phyloP scores from a whole-genome alignment of 2,888 invertebrate species.

The Mamestra brassicae region DNA sequence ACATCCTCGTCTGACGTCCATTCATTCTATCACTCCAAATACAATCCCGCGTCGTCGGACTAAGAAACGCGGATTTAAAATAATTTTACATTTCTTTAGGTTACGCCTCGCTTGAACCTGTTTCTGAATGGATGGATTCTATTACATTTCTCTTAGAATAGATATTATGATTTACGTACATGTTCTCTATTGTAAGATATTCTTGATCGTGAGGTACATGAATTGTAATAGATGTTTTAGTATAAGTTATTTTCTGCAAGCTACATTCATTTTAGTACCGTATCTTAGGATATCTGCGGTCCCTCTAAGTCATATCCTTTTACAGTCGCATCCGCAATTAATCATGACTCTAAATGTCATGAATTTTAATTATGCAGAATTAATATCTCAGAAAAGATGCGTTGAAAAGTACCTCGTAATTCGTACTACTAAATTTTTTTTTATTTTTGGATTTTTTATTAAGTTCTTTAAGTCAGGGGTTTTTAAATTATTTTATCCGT shows the following conservation, averaged over 20 bases:
- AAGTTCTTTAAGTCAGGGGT: no score
- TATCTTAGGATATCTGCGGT: constrained; percentile 24
- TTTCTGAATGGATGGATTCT: constrained; percentile 52
- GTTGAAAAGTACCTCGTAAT: not conserved
- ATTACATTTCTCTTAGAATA: constrained; percentile 50
- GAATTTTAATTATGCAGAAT: constrained; percentile 37
- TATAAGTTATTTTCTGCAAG: constrained; percentile 31
- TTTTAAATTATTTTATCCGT: no score
- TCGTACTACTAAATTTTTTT: not conserved
- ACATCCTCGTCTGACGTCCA: constrained; percentile 53
- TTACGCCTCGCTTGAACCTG: constrained; percentile 48
- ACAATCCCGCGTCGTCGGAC: constrained; percentile 37
- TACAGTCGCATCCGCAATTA: constrained; percentile 30
- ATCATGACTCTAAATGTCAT: constrained; percentile 31
- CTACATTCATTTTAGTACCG: constrained; percentile 34
- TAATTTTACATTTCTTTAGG: constrained; percentile 59
- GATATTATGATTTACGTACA: constrained; percentile 52
- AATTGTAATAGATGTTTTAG: constrained; percentile 45
- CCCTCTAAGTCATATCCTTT: constrained; percentile 33
- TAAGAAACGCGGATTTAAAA: constrained; percentile 52
- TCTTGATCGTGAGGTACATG: constrained; percentile 31
- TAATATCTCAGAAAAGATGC: constrained; percentile 28
- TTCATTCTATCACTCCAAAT: constrained; percentile 64
- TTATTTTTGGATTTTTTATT: no score
- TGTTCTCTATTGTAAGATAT: constrained; percentile 52